Conservation (phyloP, 2,797 vertebrate species). For the Sebastes hubbsi region DNA sequence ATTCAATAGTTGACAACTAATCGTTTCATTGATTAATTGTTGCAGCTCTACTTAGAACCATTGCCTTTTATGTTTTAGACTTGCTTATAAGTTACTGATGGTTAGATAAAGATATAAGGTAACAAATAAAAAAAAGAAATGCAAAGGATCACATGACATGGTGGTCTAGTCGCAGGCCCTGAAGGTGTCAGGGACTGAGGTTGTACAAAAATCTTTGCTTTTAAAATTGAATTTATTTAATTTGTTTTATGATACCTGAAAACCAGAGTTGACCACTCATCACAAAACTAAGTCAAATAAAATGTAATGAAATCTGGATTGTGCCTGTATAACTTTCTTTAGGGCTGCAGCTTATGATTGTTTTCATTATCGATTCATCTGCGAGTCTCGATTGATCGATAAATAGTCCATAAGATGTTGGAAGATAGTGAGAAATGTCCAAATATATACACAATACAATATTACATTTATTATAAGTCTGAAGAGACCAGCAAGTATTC, state of each 20-base stretch:
- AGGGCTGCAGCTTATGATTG: not conserved
- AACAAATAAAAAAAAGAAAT: not conserved
- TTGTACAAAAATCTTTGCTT: not conserved
- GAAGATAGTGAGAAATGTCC: not conserved
- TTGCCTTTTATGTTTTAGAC: no score
- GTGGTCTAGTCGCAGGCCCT: no score
- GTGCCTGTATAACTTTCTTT: not conserved
- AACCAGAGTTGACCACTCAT: not conserved
- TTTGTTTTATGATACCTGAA: not conserved
- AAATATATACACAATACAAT: not conserved
- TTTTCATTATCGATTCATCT: not conserved
- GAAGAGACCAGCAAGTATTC: not conserved
- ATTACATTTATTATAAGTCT: not conserved
- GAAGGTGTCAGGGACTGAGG: no score
- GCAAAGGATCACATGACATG: accelerated
- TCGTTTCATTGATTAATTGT: no score
- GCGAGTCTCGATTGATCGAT: not conserved
- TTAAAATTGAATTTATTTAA: not conserved
- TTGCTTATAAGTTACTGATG: no score
- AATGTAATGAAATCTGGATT: not conserved
- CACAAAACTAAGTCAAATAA: not conserved
- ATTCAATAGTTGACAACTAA: no score
- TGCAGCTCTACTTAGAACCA: no score
- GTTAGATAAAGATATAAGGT: not conserved
- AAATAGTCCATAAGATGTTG: not conserved